Conservation (phyloP, 2,113 vertebrate genomes). For the Collichthys lucidus region DNA sequence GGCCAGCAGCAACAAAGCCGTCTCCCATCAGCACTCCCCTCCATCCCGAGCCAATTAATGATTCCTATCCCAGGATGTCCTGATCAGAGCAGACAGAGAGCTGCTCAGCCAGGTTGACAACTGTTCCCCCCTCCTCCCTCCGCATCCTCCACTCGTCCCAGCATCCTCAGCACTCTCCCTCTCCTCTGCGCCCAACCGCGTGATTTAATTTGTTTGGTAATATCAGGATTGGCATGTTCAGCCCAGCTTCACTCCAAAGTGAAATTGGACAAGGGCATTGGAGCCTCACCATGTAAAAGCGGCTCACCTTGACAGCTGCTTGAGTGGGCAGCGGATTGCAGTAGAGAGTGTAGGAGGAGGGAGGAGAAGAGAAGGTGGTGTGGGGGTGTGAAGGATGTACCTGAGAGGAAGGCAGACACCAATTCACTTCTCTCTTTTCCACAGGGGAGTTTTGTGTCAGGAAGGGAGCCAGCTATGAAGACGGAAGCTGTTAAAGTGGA, state of each 20-base stretch:
- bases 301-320: conserved; percentile 86
- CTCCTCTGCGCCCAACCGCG: conserved; percentile 69
- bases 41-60: conserved; percentile 78
- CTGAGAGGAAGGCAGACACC: conserved; percentile 79
- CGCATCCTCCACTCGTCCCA: conserved; percentile 41
- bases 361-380: conserved; percentile 3
- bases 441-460: conserved; percentile 69
- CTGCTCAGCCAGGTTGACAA: conserved; percentile 58
- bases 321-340: conserved; percentile 82
- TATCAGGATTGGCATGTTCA: conserved; percentile 87
- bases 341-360: conserved; percentile 59
- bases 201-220: conserved; percentile 89
- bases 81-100: conserved; percentile 69
- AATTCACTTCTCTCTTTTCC: conserved; percentile 74
- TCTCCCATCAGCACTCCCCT: conserved; percentile 36
- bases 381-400: conserved; percentile 62
- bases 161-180: conserved; percentile 65
- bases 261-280: conserved; percentile 88
- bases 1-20: conserved; percentile 39
- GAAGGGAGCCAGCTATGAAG: conserved; percentile 64
- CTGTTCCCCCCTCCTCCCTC: not conserved
- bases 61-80: conserved; percentile 73
- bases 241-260: conserved; percentile 86
- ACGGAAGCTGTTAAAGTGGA: conserved; percentile 69
- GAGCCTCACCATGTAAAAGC: conserved; percentile 85